phyloP scores from a whole-genome alignment of 2,797 vertebrate genomes.

The Tympanoctomys barrerae region DNA sequence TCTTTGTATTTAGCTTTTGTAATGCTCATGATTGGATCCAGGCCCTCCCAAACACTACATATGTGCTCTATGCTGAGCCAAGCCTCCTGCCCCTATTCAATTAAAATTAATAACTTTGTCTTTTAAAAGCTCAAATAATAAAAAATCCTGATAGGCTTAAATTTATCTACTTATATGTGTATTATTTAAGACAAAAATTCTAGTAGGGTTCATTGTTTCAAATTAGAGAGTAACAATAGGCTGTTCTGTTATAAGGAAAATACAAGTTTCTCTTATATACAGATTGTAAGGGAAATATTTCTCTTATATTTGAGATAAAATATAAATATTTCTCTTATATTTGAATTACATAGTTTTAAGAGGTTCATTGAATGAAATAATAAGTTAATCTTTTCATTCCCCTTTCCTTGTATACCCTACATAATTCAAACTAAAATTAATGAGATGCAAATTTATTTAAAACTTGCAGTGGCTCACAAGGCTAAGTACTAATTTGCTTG shows the following conservation, averaged over 20 bases:
- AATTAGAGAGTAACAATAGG: background rate
- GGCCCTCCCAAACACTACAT: background rate
- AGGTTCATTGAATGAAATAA: background rate
- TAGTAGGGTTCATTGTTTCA: background rate
- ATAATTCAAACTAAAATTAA: background rate
- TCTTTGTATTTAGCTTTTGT: background rate
- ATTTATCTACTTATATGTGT: background rate
- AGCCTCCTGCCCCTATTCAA: background rate
- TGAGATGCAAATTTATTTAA: background rate
- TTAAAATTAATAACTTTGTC: background rate
- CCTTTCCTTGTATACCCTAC: background rate
- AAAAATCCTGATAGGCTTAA: background rate
- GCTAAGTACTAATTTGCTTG: background rate
- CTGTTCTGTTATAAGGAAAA: constrained; percentile 11
- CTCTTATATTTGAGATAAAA: no score
- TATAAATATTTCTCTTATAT: background rate
- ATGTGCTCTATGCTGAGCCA: background rate
- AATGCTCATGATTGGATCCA: background rate
- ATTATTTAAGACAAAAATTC: background rate
- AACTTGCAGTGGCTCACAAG: no score
- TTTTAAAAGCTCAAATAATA: constrained; percentile 6
- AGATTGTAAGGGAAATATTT: no score
- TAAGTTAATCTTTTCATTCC: background rate
- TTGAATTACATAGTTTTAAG: background rate
- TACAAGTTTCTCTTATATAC: background rate